Percentiles rank a stretch among this genome's conserved stretches.
Conservation (phyloP, 2,888 invertebrate species). For the Syrphus vitripennis region DNA sequence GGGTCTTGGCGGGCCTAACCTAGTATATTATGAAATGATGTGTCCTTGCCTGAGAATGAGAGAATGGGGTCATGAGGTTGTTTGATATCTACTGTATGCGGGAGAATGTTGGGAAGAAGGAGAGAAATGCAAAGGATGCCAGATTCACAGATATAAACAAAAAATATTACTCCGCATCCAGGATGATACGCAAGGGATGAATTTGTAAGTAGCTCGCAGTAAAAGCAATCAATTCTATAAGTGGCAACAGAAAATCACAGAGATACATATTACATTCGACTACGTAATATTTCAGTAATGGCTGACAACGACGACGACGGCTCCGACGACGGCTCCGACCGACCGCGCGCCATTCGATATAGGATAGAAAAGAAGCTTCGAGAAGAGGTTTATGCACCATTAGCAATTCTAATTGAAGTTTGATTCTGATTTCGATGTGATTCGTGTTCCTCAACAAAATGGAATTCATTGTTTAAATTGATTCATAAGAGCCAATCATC, state of each 20-base stretch:
- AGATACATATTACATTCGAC: constrained; percentile 3
- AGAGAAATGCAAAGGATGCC: neutral
- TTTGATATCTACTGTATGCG: neutral
- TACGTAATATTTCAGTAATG: neutral
- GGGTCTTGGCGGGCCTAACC: neutral
- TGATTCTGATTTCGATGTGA: constrained; percentile 18
- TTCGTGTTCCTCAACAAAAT: constrained; percentile 9
- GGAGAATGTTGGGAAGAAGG: neutral
- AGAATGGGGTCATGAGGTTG: neutral
- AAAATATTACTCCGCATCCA: constrained; percentile 19
- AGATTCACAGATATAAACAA: constrained; percentile 9
- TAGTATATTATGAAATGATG: neutral
- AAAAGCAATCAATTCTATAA: constrained; percentile 44
- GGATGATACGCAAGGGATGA: constrained; percentile 52
- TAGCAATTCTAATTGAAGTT: constrained; percentile 59
- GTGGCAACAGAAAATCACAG: constrained; percentile 12
- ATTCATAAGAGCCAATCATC: constrained; percentile 31
- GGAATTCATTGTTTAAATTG: constrained; percentile 26
- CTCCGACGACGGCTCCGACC: too few relatives aligned
- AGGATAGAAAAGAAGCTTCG: neutral
- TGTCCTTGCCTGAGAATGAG: neutral
- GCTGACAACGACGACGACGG: neutral
- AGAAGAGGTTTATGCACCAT: constrained; percentile 38
- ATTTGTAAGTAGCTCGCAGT: constrained; percentile 35
- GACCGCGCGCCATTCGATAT: too few relatives aligned